phyloP scores from a whole-genome alignment of 2,797 vertebrate species.

The Tragelaphus oryx region DNA sequence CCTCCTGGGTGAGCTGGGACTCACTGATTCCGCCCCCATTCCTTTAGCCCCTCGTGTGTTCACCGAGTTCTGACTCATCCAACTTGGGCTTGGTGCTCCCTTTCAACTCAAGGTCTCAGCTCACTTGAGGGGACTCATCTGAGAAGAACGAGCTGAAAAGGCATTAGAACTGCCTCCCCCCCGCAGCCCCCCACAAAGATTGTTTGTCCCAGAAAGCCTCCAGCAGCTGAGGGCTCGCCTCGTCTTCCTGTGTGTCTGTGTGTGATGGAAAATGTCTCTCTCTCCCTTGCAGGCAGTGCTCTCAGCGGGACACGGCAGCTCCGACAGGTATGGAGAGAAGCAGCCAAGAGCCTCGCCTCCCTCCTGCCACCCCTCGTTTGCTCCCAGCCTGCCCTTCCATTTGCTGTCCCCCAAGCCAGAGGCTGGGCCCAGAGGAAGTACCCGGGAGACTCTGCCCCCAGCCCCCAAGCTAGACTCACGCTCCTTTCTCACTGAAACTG shows the following conservation, averaged over 20 bases:
- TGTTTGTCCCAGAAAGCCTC: background rate
- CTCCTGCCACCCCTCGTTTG: fast-evolving
- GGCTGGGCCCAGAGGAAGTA: background rate
- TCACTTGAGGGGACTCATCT: background rate
- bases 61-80: background rate
- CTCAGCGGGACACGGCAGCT: conserved; percentile 81
- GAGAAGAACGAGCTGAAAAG: background rate
- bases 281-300: conserved; percentile 83
- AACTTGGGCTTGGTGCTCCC: background rate
- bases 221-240: background rate
- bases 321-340: conserved; percentile 80
- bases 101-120: background rate
- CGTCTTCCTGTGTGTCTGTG: fast-evolving
- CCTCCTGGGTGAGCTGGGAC: background rate
- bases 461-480: background rate
- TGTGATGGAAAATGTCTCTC: background rate
- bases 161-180: background rate
- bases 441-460: background rate
- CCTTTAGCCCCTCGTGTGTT: background rate
- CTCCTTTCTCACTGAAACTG: conserved; percentile 60
- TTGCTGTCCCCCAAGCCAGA: background rate
- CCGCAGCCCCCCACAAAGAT: background rate
- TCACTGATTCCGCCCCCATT: fast-evolving
- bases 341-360: background rate
- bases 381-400: background rate